A percentile compares a stretch with the other conserved stretches of the same genome.
phyloP scores from a whole-genome alignment of 37 sponge, comb jelly and placozoan genomes.

The Tethya wilhelma region DNA sequence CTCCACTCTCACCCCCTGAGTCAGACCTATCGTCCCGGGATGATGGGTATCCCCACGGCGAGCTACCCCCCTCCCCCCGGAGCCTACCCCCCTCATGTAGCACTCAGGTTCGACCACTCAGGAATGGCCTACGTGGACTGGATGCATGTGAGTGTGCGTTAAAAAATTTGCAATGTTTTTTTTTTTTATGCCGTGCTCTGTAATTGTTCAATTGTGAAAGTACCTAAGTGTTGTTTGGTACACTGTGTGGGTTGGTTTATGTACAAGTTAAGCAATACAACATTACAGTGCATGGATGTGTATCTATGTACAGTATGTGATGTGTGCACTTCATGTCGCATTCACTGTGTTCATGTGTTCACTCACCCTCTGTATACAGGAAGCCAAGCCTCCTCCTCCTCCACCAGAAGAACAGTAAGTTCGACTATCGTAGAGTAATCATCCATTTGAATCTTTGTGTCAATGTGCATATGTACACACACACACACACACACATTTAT shows the following conservation, averaged over 20 bases:
- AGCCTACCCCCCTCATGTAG: neutral
- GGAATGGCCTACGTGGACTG: constrained; percentile 46
- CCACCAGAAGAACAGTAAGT: constrained; percentile 39
- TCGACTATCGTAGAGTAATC: neutral
- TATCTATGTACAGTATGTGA: neutral
- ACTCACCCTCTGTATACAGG: constrained; percentile 1
- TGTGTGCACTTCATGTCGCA: neutral
- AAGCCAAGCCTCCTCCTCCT: constrained; percentile 18
- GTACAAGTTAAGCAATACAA: no score
- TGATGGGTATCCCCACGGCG: neutral
- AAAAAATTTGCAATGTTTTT: neutral
- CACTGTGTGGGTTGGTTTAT: no score
- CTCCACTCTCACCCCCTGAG: constrained; percentile 49
- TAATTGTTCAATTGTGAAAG: no score
- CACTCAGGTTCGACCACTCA: constrained; percentile 26
- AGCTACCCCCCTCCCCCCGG: constrained; percentile 5
- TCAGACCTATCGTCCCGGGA: constrained; percentile 35
- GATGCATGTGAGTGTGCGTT: constrained; percentile 7
- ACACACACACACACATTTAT: constrained; percentile 39
- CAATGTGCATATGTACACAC: constrained; percentile 14
- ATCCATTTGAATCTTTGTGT: neutral
- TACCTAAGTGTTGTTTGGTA: no score
- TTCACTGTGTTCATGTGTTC: neutral
- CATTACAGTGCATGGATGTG: neutral
- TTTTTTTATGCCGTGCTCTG: no score